Conservation (phyloP, 2,797 vertebrate species). For the Sebastes itinus region DNA sequence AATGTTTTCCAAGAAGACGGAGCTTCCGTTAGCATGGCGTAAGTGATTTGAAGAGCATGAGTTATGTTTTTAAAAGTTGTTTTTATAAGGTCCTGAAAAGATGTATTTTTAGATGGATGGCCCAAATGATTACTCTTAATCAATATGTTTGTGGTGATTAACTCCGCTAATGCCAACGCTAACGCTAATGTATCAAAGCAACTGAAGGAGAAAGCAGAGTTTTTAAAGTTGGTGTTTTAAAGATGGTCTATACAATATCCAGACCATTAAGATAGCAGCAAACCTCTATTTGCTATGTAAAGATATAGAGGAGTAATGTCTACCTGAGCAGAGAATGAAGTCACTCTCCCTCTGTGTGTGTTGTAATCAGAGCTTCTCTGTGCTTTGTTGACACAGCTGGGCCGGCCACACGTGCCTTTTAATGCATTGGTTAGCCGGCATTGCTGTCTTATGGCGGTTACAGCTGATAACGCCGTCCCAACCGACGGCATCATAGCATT, state of each 20-base stretch:
- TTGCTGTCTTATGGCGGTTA: no score
- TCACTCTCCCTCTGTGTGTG: no score
- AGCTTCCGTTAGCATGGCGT: not conserved
- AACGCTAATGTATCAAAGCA: slow-evolving; percentile 26
- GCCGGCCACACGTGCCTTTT: no score
- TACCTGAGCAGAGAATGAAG: no score
- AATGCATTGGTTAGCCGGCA: no score
- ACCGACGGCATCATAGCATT: not conserved
- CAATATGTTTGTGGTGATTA: slow-evolving; percentile 4
- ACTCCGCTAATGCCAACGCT: not conserved
- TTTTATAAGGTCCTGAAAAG: slow-evolving; percentile 10
- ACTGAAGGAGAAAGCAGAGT: not conserved
- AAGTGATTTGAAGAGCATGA: slow-evolving; percentile 30
- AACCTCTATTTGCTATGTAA: no score
- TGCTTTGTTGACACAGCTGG: no score
- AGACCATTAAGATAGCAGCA: no score
- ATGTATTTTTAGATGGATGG: slow-evolving; percentile 5
- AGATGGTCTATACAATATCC: not conserved
- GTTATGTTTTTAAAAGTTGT: slow-evolving; percentile 36
- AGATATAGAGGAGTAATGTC: no score
- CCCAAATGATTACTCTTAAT: slow-evolving; percentile 20
- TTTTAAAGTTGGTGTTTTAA: not conserved
- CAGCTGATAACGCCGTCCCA: no score
- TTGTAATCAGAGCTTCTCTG: no score
- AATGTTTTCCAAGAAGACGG: slow-evolving; percentile 40